These are phyloP conservation scores for Ammospiza maritima DNA, from an alignment of 2,797 vertebrate species.

Conservation along the genomic window DNA sequence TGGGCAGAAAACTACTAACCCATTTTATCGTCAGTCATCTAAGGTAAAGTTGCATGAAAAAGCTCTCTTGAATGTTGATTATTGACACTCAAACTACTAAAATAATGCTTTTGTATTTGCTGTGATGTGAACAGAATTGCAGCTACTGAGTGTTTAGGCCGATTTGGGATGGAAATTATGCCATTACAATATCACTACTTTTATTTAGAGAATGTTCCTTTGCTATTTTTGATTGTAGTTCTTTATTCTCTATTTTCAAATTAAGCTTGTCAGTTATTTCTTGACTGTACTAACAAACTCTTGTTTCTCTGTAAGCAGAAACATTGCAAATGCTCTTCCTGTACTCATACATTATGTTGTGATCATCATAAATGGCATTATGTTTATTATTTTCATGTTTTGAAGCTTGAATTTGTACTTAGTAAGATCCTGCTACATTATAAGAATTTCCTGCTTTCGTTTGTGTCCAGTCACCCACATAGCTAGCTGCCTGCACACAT, in stretches of 20 bases:
- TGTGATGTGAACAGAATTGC: conserved; percentile 16
- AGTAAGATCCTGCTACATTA: not conserved
- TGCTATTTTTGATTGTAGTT: not conserved
- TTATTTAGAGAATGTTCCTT: not conserved
- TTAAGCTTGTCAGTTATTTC: not conserved
- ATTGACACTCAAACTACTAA: not conserved
- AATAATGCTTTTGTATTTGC: conserved; percentile 34
- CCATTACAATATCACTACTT: not conserved
- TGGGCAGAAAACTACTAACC: conserved; percentile 79
- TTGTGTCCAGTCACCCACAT: not conserved
- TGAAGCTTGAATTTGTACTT: not conserved
- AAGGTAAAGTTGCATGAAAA: conserved; percentile 83
- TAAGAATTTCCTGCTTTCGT: not conserved
- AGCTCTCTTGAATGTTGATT: conserved; percentile 19
- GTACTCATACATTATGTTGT: not conserved
- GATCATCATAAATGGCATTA: not conserved
- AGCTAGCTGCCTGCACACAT: not conserved
- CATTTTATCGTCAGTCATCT: conserved; percentile 75
- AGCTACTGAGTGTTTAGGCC: not conserved
- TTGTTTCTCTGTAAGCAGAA: conserved; percentile 34
- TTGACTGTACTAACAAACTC: not conserved
- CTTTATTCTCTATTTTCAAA: not conserved
- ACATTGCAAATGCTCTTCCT: not conserved
- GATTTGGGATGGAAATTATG: not conserved
- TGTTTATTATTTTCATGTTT: conserved; percentile 10